These are phyloP conservation scores for Hypomecis punctinalis DNA, from an alignment of 2,888 invertebrate genomes.

Conservation along the genomic window DNA sequence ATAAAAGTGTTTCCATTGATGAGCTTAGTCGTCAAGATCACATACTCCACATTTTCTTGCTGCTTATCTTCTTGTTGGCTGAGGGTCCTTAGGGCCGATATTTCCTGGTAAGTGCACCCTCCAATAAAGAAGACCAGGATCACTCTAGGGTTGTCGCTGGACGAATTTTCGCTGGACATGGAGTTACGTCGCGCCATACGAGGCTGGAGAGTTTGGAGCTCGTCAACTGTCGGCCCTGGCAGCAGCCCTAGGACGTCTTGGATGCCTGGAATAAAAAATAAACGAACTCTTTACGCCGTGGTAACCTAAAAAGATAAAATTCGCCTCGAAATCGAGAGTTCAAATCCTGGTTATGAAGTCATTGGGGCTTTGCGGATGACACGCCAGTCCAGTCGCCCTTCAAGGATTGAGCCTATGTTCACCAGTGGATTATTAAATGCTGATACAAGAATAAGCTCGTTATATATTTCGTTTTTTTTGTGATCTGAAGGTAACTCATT, in stretches of 20 bases:
- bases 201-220: constrained; percentile 85
- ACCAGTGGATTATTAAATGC: too few relatives aligned
- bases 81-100: constrained; percentile 90
- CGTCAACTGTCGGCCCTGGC: constrained; percentile 91
- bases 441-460: too few relatives aligned
- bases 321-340: too few relatives aligned
- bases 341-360: too few relatives aligned
- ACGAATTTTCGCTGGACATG: constrained; percentile 85
- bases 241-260: constrained; percentile 93
- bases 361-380: too few relatives aligned
- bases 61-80: constrained; percentile 90
- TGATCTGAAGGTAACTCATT: too few relatives aligned
- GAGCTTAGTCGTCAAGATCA: constrained; percentile 95
- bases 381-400: too few relatives aligned
- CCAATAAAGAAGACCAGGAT: constrained; percentile 98
- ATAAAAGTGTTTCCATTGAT: constrained; percentile 96
- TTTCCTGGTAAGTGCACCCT: constrained; percentile 98
- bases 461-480: too few relatives aligned
- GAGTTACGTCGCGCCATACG: constrained; percentile 85
- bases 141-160: constrained; percentile 87
- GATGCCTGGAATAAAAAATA: constrained; percentile 80
- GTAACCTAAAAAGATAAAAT: too few relatives aligned
- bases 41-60: constrained; percentile 90
- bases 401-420: too few relatives aligned
- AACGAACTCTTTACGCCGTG: background rate